phyloP scores from a whole-genome alignment of 2,888 invertebrate genomes.

The Thera obeliscata region DNA sequence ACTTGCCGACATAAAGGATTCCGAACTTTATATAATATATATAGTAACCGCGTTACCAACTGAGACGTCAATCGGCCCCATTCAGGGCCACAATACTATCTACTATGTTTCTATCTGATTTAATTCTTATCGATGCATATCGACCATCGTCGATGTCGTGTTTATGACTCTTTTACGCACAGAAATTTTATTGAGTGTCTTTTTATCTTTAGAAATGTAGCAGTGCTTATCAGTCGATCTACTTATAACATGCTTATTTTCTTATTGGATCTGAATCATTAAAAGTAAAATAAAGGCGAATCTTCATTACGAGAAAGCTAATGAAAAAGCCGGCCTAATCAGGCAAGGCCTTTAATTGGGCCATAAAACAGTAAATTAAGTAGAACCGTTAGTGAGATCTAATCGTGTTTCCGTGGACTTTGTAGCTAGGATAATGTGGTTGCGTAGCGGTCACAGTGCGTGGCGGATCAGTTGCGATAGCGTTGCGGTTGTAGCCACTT shows the following conservation, averaged over 20 bases:
- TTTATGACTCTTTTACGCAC: too few species aligned
- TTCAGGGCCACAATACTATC: too few species aligned
- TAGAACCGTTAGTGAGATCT: constrained; percentile 10
- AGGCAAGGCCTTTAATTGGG: constrained; percentile 17
- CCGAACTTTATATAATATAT: too few species aligned
- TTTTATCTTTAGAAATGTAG: too few species aligned
- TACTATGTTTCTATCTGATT: too few species aligned
- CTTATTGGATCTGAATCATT: constrained; percentile 15
- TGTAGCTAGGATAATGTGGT: background rate
- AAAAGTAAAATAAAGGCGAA: constrained; percentile 21
- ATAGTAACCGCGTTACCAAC: too few species aligned
- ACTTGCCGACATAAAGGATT: too few species aligned
- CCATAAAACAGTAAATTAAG: constrained; percentile 21
- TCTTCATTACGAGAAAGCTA: constrained; percentile 22
- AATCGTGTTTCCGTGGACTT: background rate
- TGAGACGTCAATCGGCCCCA: too few species aligned
- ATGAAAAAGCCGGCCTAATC: constrained; percentile 26
- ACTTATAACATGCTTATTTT: background rate
- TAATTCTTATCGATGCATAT: too few species aligned
- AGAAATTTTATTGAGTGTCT: too few species aligned
- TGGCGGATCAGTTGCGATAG: background rate
- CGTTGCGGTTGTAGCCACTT: background rate
- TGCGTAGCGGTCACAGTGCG: background rate
- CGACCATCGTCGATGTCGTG: too few species aligned
- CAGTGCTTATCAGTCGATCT: background rate